Evolutionary conservation across 2,797 vertebrate genomes (phyloP).

Genomic region (Enteromius unitaeniatus): DNA sequence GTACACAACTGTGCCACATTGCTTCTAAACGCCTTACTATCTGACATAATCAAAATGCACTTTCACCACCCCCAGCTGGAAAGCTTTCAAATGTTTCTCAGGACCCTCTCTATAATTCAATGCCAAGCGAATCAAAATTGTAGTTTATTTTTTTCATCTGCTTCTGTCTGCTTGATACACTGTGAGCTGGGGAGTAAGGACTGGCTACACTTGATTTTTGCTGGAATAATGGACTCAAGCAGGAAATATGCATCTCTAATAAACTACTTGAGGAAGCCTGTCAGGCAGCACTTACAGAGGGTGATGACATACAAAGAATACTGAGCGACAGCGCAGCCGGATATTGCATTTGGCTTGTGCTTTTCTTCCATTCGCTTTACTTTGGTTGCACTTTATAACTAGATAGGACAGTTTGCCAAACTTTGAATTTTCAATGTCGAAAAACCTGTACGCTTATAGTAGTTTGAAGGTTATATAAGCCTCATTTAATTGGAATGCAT

Average conservation of each 20-base stretch:
- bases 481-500: not conserved
- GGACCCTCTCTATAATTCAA: conserved; percentile 17
- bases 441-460: not conserved
- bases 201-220: not conserved
- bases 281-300: conserved; percentile 6
- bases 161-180: not conserved
- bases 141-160: not conserved
- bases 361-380: not conserved
- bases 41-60: conserved; percentile 22
- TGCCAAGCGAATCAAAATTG: conserved; percentile 7
- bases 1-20: not conserved
- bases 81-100: conserved; percentile 26
- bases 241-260: conserved; percentile 32
- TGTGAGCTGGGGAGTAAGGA: not conserved
- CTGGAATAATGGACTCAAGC: conserved; percentile 33
- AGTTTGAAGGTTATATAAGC: not conserved
- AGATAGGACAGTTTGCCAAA: not conserved
- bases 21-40: not conserved
- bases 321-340: not conserved
- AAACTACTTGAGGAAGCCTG: conserved; percentile 2
- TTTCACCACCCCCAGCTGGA: conserved; percentile 28
- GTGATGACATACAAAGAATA: conserved; percentile 3
- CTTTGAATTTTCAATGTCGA: not conserved
- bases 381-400: conserved; percentile 1
- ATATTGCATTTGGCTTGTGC: not conserved